These are phyloP conservation scores for Acanthis flammea DNA, from an alignment of 2,797 vertebrate genomes.

Conservation along the genomic window DNA sequence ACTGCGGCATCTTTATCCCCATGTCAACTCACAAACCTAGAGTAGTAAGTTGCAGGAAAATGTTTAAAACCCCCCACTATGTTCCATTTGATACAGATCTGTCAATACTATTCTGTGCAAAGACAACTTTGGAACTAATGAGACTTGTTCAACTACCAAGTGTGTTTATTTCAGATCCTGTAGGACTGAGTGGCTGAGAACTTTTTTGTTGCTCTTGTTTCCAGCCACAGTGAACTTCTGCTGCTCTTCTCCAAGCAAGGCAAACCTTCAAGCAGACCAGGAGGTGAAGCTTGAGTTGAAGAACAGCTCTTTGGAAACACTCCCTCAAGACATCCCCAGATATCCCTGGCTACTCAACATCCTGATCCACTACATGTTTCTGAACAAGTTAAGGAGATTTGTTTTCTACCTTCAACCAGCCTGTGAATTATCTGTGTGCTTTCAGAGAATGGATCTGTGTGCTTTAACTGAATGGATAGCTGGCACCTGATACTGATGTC, in stretches of 20 bases:
- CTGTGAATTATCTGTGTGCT: neutral
- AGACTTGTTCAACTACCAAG: neutral
- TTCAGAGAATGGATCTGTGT: neutral
- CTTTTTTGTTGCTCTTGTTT: neutral
- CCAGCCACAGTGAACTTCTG: neutral
- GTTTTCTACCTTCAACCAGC: neutral
- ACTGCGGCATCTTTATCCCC: neutral
- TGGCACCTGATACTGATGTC: neutral
- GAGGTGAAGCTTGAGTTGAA: neutral
- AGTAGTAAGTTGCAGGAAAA: neutral
- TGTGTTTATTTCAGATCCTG: neutral
- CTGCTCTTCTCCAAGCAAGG: neutral
- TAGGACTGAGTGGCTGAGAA: neutral
- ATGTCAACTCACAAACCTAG: neutral
- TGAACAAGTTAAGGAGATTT: neutral
- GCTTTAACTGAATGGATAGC: neutral
- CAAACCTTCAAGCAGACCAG: neutral
- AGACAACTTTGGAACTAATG: neutral
- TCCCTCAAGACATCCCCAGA: neutral
- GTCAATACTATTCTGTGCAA: neutral
- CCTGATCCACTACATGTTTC: neutral
- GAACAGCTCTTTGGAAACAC: neutral
- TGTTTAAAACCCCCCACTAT: fast-evolving
- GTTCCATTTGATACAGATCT: neutral
- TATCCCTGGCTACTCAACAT: neutral